Base-by-base conservation (phyloP, 2,797 vertebrate species). In the Petrocephalus sullivani region DNA sequence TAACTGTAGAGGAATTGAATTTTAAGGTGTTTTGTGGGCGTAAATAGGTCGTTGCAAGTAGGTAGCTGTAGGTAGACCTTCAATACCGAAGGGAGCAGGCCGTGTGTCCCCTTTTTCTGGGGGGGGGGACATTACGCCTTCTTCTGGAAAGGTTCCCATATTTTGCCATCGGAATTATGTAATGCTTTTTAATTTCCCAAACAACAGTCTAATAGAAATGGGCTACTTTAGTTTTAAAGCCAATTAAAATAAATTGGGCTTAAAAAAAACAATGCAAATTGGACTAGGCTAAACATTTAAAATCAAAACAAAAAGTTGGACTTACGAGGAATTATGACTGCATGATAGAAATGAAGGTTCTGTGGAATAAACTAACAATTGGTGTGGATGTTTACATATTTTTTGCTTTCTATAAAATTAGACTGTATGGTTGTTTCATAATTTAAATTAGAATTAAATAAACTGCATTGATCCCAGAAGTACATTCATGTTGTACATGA, bases 161-260 rank as follows among this genome's bases (percentile, higher is more conserved):
- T 61, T 88, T 87, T 90, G 85, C 67, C 71, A 86, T 89, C 16
- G 21, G 86, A 19, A 46, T 88, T 89, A 85, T 85, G 9, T 87
- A 90, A 89, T 85, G n/a, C 4, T 14, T 88, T 83, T 64, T 81
- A 88, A 88, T 88, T 21, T 7, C 41, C 75, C 41, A 2, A 49
- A n/a, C 41, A 81, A 49, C 46, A 49, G 75, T 81, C 75, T 81
- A 46, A 46, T 81, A 37, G 75, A 81, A 81, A n/a, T 81, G 46
- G 41, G 8, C 46, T 81, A 49, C 41, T 49, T 49, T 49, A 10
- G 6, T 81, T 81, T 81, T 49, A 81, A 46, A 49, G 41, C 19
- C 37, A 49, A 81, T 81, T 81, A 49, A 49, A 21, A 49, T 61
- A 61, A 61, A 61, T 7, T 49, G 7, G 14, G 14, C 10, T 3